phyloP scores from a whole-genome alignment of 1,140 invertebrate species.

The Sycophila sp. region DNA sequence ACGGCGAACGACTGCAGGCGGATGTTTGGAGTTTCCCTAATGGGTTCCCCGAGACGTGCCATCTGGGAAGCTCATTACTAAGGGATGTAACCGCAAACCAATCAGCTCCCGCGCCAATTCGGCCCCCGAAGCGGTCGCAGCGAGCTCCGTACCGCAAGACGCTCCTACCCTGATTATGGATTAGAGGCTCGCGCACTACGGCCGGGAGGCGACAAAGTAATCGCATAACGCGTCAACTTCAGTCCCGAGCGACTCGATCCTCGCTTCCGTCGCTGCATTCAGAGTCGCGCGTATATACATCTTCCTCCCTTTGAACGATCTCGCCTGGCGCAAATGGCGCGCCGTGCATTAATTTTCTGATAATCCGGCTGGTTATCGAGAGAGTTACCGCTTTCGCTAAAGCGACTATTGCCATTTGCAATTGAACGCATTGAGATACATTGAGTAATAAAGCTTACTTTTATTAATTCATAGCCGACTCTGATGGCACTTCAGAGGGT shows the following conservation, averaged over 20 bases:
- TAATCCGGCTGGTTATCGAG: not conserved
- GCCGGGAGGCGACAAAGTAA: not conserved
- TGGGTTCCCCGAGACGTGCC: conserved; percentile 64
- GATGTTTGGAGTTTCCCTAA: conserved; percentile 58
- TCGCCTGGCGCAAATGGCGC: not conserved
- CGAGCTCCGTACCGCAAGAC: conserved; percentile 53
- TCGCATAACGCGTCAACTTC: conserved; percentile 25
- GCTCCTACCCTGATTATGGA: conserved; percentile 50
- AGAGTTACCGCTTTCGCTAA: not conserved
- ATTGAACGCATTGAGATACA: conserved; percentile 6
- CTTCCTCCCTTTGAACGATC: conserved; percentile 14
- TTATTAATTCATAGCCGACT: no score
- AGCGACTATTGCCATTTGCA: not conserved
- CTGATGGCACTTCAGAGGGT: no score
- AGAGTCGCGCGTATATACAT: no score
- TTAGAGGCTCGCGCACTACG: conserved; percentile 23
- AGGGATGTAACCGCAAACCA: conserved; percentile 65
- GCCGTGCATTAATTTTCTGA: conserved; percentile 25
- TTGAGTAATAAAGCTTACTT: not conserved
- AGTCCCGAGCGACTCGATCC: not conserved
- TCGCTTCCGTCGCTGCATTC: not conserved
- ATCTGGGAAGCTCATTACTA: conserved; percentile 65
- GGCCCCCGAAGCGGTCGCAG: conserved; percentile 36
- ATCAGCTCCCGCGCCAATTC: conserved; percentile 55
- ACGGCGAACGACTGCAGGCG: not conserved